These are phyloP conservation scores for Yasuhikotakia modesta DNA, from an alignment of 2,797 vertebrate genomes.

Conservation along the genomic window DNA sequence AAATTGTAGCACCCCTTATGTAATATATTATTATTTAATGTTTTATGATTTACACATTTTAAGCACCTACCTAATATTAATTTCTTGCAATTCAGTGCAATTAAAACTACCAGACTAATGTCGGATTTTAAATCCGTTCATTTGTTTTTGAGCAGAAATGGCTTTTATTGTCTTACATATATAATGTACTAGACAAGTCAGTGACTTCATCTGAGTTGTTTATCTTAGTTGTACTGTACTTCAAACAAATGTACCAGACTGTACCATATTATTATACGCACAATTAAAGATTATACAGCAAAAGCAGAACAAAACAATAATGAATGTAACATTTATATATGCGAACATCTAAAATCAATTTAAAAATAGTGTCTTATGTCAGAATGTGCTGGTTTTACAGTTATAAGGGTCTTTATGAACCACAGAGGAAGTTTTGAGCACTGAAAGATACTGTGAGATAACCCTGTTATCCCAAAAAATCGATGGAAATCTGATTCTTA, in stretches of 20 bases:
- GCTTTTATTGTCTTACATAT: not conserved
- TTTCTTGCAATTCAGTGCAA: not conserved
- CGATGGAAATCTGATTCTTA: constrained; percentile 21
- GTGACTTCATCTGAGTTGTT: not conserved
- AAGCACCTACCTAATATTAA: not conserved
- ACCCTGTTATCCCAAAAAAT: constrained; percentile 23
- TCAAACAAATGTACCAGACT: too few species aligned
- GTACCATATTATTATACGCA: too few species aligned
- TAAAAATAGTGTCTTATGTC: not conserved
- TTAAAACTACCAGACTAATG: not conserved
- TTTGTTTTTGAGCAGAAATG: not conserved
- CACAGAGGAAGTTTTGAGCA: not conserved
- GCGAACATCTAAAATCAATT: too few species aligned
- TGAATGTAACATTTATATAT: too few species aligned
- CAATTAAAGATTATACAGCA: too few species aligned
- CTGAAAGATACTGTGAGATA: not conserved
- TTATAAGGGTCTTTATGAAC: not conserved
- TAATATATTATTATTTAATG: not conserved
- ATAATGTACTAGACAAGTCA: not conserved
- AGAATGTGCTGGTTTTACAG: not conserved
- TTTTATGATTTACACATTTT: not conserved
- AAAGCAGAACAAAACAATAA: too few species aligned
- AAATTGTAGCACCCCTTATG: not conserved
- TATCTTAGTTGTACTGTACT: not conserved
- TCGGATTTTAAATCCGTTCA: not conserved